Evolutionary conservation across 2,797 vertebrate species (phyloP), one percentile per base, ranked within the genome.

Genomic region (Myripristis murdjan): DNA sequence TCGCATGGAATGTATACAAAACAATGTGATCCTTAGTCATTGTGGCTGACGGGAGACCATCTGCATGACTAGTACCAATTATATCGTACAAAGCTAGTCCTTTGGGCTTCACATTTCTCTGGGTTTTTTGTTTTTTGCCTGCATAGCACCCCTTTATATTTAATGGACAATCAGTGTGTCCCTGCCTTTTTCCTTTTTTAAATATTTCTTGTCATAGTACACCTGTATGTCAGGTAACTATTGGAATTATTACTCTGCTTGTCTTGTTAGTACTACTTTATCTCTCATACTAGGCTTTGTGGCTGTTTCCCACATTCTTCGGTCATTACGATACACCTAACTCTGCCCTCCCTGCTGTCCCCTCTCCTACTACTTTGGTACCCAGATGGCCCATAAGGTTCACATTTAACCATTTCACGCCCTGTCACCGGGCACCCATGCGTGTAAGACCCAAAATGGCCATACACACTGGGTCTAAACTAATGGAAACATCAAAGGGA

Each of bases 401-500:
- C 62, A 64, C 74, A 64, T 89, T 86, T 77, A 84, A 85, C 79
- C 76, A 77, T 79, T 84, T 88, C 52, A 84, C 56, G 12, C 64
- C 64, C 7, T 28, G 57, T 28, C 24, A 41, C 57, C 24, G 20
- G 41, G 15, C 66, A 66, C 51, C 66, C 69, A 64, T 73, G 75
- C 23, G 39, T 67, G 56, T 26, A 61, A 73, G 56, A 75, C 43
- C 39, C 15, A 51, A 37, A 82, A 65, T 63, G 74, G 48, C 43
- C 44, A 37, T 18, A 31, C 55, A 31, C 51, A 47, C 44, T 55
- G 49, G 37, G 23, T 59, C 61, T 55, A 24, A 75, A 69, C 75
- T 63, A 75, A 84, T 1, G 2, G 31, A 82, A 66, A 84, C 70
- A 57, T 39, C 15, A 56, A 70, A 81, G 55, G 75, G 28, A 53